Evolutionary conservation across 2,888 invertebrate genomes (phyloP), one percentile per base, ranked within the genome.

Genomic region (Calliopum simillimum): DNA sequence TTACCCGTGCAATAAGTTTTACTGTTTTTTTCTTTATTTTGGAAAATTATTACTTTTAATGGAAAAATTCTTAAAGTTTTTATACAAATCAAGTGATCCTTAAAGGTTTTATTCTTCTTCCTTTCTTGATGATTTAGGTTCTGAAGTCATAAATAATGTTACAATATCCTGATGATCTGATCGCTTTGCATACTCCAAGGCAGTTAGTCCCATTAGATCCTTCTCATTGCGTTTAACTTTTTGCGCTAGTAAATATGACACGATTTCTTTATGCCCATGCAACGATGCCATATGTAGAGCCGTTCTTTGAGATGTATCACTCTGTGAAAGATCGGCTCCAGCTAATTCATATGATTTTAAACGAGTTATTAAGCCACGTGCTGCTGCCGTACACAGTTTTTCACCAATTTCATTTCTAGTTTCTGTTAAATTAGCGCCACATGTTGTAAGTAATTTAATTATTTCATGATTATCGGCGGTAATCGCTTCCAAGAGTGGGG

Each of bases 351-450:
- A 89, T 0, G 92, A 91, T 70, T 88, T 85, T 13, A 94, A 81
- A 23, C 91, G 88, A 3, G 81, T 81, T 1, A 89, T 67, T 12
- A 89, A 87, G 0, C 92, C 92, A 13, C 87, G 87, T 2, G 90
- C 88, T 0, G 93, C 91, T 0, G 93, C 91, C 0, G 87, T 79
- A 6, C 92, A 92, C 65, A 95, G 85, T 77, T 91, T 89, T 75
- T 93, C 93, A 0, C 91, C 91, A 0, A 93, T 84, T 1, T 88
- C 85, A 41, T 88, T 87, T 0, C 88, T 85, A 0, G 90, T 88
- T 11, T 88, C 88, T 1, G 90, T 89, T 23, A 94, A 82, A 78
- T 93, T 92, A 1, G 94, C 94, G 0, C 96, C 96, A 76, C 94
- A 93, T 76, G 90, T 88, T 13, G 90, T 85, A 0, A 96, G 86